A percentile compares a stretch with the other conserved stretches of the same genome.
Evolutionary conservation across 1,140 invertebrate genomes (phyloP).

Genomic region (Chrysoperla carnea): DNA sequence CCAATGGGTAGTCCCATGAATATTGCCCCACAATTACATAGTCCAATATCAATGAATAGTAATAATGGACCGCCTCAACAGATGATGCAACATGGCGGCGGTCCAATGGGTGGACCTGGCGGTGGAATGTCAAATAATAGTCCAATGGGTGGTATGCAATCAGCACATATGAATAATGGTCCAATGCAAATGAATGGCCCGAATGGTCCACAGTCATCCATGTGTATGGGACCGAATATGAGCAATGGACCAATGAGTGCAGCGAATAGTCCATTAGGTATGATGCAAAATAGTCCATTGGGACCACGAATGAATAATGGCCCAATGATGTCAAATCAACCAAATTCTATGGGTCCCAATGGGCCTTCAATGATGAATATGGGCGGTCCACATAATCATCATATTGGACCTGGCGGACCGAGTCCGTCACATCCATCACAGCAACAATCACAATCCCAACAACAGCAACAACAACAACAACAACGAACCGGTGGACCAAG

Average conservation of each 20-base stretch:
- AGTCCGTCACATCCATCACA: slow-evolving; percentile 13
- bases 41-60: slow-evolving; percentile 21
- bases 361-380: slow-evolving; percentile 4
- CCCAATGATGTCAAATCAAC: slow-evolving; percentile 2
- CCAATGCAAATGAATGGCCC: slow-evolving; percentile 11
- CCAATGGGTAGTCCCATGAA: slow-evolving; percentile 35
- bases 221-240: slow-evolving; percentile 12
- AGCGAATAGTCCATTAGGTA: slow-evolving; percentile 2
- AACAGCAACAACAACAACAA: slow-evolving; percentile 9
- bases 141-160: slow-evolving; percentile 27
- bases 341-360: background rate
- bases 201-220: slow-evolving; percentile 6
- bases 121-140: slow-evolving; percentile 9
- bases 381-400: background rate
- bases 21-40: slow-evolving; percentile 28
- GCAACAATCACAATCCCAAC: slow-evolving; percentile 12
- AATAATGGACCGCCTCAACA: background rate
- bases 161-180: slow-evolving; percentile 20
- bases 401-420: slow-evolving; percentile 12
- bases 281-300: background rate
- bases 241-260: slow-evolving; percentile 15
- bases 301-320: background rate
- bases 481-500: background rate
- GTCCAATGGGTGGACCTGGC: slow-evolving; percentile 19
- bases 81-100: slow-evolving; percentile 24